Base-by-base conservation (phyloP, 2,888 invertebrate species). In the Eilema sororculum region DNA sequence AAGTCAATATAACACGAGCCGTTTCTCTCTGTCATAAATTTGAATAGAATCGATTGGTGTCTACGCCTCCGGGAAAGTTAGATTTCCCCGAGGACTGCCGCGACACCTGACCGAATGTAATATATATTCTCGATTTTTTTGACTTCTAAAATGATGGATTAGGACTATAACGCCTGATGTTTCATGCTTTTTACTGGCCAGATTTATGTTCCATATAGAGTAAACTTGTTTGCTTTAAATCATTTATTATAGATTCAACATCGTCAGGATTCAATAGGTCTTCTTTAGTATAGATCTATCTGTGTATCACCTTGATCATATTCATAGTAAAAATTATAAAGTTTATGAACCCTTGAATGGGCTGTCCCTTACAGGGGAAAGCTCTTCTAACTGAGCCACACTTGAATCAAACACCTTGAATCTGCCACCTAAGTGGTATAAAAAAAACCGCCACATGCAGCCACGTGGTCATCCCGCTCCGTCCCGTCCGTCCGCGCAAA, bases 31-130 rank as follows among this genome's bases (percentile, higher is more conserved):
- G 93, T 94, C 95, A 95, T 95, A 95, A 95, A 95, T 95, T 95
- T 95, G 95, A 95, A 95, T 95, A 94, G 95, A 95, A 95, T 95
- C 95, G 95, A 95, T 95, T 92, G 94, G 92, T 95, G 95, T 95
- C 95, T 94, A 92, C 93, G 94, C 95, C 94, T 91, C 93, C 90
- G 92, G 95, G 93, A 92, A 94, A 95, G 95, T 95, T 94, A 95
- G 94, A 95, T 95, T 95, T 95, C 95, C 95, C 95, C 80, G 85
- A 93, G 92, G 95, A 92, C 90, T 88, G 87, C 90, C 90, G 89
- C 91, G 95, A 94, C 95, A 95, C 95, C 95, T 95, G 95, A 95
- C 94, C 95, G 91, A 92, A 92, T 93, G 92, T 93, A 93, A 94
- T 94, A 95, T 94, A 95, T 94, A 93, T 94, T 92, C 90, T 81